Evolutionary conservation across 2,113 vertebrate species (phyloP).

Genomic region (Centropus bengalensis): DNA sequence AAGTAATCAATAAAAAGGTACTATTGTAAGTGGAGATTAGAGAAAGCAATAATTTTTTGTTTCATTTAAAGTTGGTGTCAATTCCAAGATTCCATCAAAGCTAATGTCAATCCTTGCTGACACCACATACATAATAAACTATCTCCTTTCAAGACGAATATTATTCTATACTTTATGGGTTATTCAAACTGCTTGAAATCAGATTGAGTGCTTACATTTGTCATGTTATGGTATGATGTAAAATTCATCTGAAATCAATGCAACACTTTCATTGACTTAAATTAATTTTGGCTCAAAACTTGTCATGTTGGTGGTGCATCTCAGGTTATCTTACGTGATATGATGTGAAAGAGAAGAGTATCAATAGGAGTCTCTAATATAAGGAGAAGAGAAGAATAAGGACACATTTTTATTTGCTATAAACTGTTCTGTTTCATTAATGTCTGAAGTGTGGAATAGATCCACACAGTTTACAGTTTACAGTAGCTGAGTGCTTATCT

Average conservation of each 20-base stretch:
- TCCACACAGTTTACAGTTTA: neutral
- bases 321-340: neutral
- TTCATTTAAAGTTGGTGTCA: neutral
- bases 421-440: neutral
- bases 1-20: neutral
- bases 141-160: neutral
- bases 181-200: neutral
- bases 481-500: neutral
- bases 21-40: neutral
- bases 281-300: neutral
- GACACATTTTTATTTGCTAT: neutral
- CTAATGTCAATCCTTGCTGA: neutral
- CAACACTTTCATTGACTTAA: neutral
- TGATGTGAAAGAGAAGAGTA: rapidly evolving
- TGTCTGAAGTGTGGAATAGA: neutral
- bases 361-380: neutral
- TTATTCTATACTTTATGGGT: neutral
- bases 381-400: neutral
- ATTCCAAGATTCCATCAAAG: neutral
- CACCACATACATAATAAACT: neutral
- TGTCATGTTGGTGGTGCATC: neutral
- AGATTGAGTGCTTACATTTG: neutral
- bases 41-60: neutral
- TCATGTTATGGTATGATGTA: neutral
- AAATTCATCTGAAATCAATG: neutral